Evolutionary conservation across 1,140 invertebrate species (phyloP), one percentile per base, ranked within the genome.

Genomic region (Battus philenor): DNA sequence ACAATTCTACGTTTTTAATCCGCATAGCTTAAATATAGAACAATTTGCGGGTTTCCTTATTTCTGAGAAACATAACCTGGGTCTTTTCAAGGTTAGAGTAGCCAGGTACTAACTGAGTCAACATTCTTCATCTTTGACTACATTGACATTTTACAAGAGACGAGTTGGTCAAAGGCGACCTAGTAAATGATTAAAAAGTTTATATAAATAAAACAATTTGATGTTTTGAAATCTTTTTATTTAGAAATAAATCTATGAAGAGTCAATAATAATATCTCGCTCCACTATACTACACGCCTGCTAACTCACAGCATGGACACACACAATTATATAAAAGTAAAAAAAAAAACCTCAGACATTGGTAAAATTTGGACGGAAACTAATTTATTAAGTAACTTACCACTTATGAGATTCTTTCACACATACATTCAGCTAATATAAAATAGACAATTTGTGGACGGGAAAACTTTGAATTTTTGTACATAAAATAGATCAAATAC

Each of bases 331-430:
- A 63, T 57, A 69, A 45, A 73, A 68, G 72, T 68, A 50, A 54
- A 65, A 71, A 63, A 59, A 27, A 59, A 60, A 75, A 79, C 70
- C 64, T 83, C 74, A 80, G 72, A 78, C 74, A 78, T 74, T 77
- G 65, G 68, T 76, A 68, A 79, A 39, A 63, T 82, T 79, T 83
- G 79, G 79, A 83, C 79, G 79, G 79, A 83, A 75, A 78, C 68
- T 80, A 78, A 67, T 22, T 2, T 24, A 39, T 76, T 82, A 82
- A 82, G 78, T 82, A 79, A 69, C 59, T 69, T 63, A 69, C 29
- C 59, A 61, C 33, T 39, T 55, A 68, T 57, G 75, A 74, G 64
- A 74, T 72, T 74, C 65, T 59, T 56, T 51, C 38, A 46, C 50
- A 54, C 48, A 54, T 36, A 36, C 16, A 50, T 48, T 41, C 47